Evolutionary conservation across 2,888 invertebrate genomes (phyloP), one percentile per base, ranked within the genome.

Genomic region (Parochlus steinenii): DNA sequence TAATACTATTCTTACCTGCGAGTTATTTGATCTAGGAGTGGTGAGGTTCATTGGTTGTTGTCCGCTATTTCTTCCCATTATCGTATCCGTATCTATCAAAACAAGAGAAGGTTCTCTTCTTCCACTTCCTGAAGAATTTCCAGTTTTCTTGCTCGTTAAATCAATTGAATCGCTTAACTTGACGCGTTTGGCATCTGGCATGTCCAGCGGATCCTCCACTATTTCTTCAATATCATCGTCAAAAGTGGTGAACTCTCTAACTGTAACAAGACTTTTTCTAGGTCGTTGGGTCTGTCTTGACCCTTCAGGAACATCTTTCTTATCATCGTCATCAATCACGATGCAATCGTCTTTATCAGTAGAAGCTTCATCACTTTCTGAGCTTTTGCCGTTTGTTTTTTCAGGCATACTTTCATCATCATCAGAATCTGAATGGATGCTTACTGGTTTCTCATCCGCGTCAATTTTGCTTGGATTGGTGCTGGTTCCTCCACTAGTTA

Each of bases 181-280:
- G 8, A 36, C 30, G 4, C 36, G n/a, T 15, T 59, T 58, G 33
- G 42, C 48, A n/a, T 48, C 53, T 17, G 50, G 51, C 40, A 61
- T 61, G 34, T 59, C 59, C 8, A 72, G 71, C 41, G 67, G 70
- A 44, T 64, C 63, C 26, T 66, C 65, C 6, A 65, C 65, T 41
- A 65, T 63, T 22, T 59, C 58, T 12, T 49, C 48, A 3, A 55
- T 55, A 36, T 65, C 64, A 46, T 63, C 64, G 42, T 63, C 67
- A 45, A 47, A 55, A 4, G 42, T 43, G 3, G 46, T 42, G 20
- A 45, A 45, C 8, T 50, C 50, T 5, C 48, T 48, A 24, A 53
- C 54, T 40, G 54, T 54, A 23, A 48, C 46, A 44, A 45, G 41
- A 47, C 48, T 54, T 50, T 56, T 64, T 49, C 61, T 65, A 47